phyloP scores from a whole-genome alignment of 2,113 vertebrate species.

The Sylvia atricapilla region DNA sequence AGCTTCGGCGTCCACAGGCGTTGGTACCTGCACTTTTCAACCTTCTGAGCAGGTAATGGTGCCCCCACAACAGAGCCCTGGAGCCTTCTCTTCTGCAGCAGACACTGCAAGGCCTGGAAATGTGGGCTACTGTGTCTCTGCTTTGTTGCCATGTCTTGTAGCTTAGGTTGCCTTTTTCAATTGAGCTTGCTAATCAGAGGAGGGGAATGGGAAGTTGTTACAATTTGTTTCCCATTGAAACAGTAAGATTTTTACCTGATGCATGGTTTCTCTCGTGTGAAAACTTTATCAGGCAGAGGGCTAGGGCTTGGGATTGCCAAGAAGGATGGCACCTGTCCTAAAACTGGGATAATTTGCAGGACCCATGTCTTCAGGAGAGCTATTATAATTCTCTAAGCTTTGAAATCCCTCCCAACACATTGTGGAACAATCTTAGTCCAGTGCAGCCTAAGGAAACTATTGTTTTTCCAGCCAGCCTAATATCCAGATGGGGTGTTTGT shows the following conservation, averaged over 20 bases:
- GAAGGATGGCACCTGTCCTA: background rate
- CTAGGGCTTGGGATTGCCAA: background rate
- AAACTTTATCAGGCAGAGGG: background rate
- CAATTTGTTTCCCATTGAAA: accelerated
- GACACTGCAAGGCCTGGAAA: background rate
- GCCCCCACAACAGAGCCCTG: background rate
- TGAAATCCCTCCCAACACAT: background rate
- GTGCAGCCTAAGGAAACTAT: background rate
- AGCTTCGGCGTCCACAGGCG: constrained; percentile 80
- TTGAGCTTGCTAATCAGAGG: background rate
- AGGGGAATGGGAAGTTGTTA: background rate
- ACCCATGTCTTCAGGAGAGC: background rate
- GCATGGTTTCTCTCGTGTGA: background rate
- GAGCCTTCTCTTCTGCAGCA: background rate
- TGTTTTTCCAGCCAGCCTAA: background rate
- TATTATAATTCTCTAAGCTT: background rate
- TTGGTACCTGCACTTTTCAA: constrained; percentile 87
- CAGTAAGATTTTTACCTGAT: background rate
- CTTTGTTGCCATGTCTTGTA: background rate
- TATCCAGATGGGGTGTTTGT: background rate
- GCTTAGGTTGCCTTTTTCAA: background rate
- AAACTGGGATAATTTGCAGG: background rate
- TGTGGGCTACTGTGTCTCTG: accelerated
- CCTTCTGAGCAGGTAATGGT: constrained; percentile 84
- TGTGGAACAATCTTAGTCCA: background rate